Evolutionary conservation across 2,797 vertebrate species (phyloP), one percentile per base, ranked within the genome.

Genomic region (Mormyrus hasselquistii): DNA sequence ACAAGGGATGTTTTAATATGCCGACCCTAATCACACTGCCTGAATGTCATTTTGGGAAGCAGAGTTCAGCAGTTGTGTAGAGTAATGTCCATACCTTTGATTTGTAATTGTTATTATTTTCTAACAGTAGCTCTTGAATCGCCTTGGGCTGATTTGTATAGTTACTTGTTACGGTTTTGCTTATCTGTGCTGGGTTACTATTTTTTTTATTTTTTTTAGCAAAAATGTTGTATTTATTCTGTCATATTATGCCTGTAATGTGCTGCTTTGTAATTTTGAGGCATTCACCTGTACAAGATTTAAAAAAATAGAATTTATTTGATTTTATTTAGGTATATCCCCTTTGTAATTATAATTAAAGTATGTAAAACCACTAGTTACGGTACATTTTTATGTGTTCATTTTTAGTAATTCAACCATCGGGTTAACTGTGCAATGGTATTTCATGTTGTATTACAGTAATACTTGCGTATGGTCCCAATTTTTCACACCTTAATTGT

Each of bases 221-320:
- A 91, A 92, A 94, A 96, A 96, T 96, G 95, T 95, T 97, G 96
- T 98, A 97, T 98, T 97, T 98, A 97, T 97, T 97, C 96, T 95
- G 95, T 96, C 95, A 97, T 95, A 92, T 95, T 93, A 93, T 92
- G 92, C 95, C 95, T 96, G 95, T 97, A 96, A 96, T 94, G 96
- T 97, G 97, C 96, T 96, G 96, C 97, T 97, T 97, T 97, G 95
- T 97, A 96, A 96, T 95, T 93, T 94, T 95, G 95, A 97, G 96
- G 96, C 96, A 94, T 96, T 96, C 95, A 96, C 97, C 96, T 96
- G 95, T 95, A 93, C 94, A 96, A 96, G 94, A 95, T 95, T 86
- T 7, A 29, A 94, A 96, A 95, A 94, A 95, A 95, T 95, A 95
- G 92, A 94, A 95, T 96, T 95, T 95, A 95, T 95, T 95, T 95